These are phyloP conservation scores for Brachionichthys hirsutus DNA, from an alignment of 2,113 vertebrate genomes.

Conservation along the genomic window DNA sequence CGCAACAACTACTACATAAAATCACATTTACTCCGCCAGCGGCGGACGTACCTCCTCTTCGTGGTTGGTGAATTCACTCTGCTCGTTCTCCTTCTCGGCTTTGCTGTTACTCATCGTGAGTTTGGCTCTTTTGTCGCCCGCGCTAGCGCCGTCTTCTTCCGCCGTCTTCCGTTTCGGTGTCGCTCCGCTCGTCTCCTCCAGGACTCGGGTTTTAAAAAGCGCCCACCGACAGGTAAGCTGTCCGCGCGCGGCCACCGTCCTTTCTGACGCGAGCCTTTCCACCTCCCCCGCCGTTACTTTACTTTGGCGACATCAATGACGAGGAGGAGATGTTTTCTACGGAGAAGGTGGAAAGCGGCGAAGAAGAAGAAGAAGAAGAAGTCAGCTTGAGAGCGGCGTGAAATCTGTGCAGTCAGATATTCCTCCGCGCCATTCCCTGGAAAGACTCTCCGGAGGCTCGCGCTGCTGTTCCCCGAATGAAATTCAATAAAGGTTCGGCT, in stretches of 20 bases:
- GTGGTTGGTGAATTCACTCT: constrained; percentile 74
- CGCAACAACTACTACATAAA: no score
- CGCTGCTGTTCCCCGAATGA: constrained; percentile 45
- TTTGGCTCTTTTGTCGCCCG: constrained; percentile 35
- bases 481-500: constrained; percentile 49
- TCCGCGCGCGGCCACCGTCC: constrained; percentile 57
- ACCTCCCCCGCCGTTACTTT: no score
- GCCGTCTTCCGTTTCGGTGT: constrained; percentile 8
- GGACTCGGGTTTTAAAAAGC: constrained; percentile 21
- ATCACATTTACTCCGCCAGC: background rate
- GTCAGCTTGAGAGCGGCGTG: background rate
- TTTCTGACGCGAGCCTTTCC: constrained; percentile 38
- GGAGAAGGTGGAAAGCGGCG: background rate
- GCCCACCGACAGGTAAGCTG: constrained; percentile 32
- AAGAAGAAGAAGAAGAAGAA: constrained; percentile 20
- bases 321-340: background rate
- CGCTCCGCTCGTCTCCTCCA: constrained; percentile 15
- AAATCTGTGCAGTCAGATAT: constrained; percentile 9
- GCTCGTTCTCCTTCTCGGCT: constrained; percentile 76
- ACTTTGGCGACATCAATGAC: constrained; percentile 58
- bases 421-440: constrained; percentile 53
- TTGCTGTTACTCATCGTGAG: constrained; percentile 76
- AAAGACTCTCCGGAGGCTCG: constrained; percentile 49
- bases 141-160: constrained; percentile 19
- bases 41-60: constrained; percentile 76